Evolutionary conservation across 2,113 vertebrate species (phyloP).

Genomic region (Dendropsophus ebraccatus): DNA sequence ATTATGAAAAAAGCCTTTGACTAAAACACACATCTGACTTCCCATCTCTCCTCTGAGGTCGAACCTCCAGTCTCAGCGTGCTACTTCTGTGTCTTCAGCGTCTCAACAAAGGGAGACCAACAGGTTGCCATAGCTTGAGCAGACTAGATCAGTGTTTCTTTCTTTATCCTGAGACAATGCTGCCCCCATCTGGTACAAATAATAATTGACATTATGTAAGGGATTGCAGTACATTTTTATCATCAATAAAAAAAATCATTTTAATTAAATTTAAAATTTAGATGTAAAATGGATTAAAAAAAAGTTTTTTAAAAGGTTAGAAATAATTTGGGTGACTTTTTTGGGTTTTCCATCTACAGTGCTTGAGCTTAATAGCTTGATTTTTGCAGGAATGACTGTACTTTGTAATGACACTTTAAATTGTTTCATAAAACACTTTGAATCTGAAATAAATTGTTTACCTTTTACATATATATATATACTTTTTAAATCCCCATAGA

Average conservation of each 20-base stretch:
- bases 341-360: no score
- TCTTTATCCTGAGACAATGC: conserved; percentile 7
- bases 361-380: no score
- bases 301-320: no score
- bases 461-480: no score
- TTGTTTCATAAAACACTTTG: no score
- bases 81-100: background rate
- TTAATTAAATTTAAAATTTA: no score
- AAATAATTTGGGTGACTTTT: no score
- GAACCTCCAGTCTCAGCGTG: background rate
- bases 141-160: background rate
- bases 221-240: background rate
- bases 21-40: background rate
- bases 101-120: background rate
- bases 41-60: background rate
- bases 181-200: conserved; percentile 19
- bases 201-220: background rate
- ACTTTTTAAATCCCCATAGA: no score
- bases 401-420: no score
- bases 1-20: background rate
- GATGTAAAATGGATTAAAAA: background rate
- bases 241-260: background rate
- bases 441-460: no score
- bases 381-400: no score
- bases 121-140: background rate